Conservation (phyloP, 1,140 invertebrate species). For the Venturia canescens region DNA sequence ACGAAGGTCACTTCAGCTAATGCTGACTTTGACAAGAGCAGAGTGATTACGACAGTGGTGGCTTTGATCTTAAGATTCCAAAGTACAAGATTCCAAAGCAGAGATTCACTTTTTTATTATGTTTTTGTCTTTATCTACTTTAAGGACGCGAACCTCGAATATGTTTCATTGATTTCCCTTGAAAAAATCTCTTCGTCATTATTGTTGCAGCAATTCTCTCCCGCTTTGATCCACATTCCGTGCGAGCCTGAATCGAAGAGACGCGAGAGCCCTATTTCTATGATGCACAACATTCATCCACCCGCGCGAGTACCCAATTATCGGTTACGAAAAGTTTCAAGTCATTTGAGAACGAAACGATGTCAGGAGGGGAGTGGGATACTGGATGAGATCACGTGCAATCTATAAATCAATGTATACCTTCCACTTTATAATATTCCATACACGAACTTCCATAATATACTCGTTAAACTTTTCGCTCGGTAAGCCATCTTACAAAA, state of each 20-base stretch:
- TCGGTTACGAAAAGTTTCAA: constrained; percentile 48
- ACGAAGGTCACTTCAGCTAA: too few relatives aligned
- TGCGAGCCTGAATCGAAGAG: background rate
- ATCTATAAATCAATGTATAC: constrained; percentile 51
- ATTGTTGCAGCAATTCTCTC: background rate
- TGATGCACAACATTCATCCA: constrained; percentile 8
- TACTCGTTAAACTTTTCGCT: background rate
- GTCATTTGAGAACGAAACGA: background rate
- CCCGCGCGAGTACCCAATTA: constrained; percentile 47
- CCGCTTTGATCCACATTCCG: background rate
- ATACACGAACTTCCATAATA: background rate
- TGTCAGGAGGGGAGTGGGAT: background rate
- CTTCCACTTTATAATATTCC: constrained; percentile 3
- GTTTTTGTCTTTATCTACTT: too few relatives aligned
- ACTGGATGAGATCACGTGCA: constrained; percentile 45
- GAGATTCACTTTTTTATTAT: too few relatives aligned
- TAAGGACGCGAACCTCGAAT: too few relatives aligned
- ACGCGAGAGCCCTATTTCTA: constrained; percentile 3
- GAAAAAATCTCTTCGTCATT: too few relatives aligned
- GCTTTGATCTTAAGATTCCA: too few relatives aligned
- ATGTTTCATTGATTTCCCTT: too few relatives aligned
- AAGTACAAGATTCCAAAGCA: too few relatives aligned
- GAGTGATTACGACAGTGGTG: too few relatives aligned
- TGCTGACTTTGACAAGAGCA: too few relatives aligned
- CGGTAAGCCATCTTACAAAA: background rate